Percentiles rank a stretch among this genome's conserved stretches.
phyloP scores from a whole-genome alignment of 2,113 vertebrate species.

The Arenaria interpres region DNA sequence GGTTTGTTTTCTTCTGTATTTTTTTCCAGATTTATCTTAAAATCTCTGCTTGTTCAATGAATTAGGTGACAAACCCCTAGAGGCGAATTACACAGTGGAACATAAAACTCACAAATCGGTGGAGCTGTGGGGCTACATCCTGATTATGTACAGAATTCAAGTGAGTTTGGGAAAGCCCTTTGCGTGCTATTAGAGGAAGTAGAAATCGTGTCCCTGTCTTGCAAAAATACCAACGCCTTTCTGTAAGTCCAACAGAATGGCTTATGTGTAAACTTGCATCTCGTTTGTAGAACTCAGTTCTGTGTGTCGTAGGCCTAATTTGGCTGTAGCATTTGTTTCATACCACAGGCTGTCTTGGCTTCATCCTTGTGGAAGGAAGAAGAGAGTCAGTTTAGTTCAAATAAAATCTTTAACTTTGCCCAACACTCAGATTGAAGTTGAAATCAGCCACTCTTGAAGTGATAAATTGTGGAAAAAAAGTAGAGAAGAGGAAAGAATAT shows the following conservation, averaged over 20 bases:
- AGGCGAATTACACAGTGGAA: slow-evolving; percentile 55
- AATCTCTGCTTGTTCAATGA: slow-evolving; percentile 44
- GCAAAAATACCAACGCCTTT: not conserved
- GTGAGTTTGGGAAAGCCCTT: not conserved
- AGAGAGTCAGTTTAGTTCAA: not conserved
- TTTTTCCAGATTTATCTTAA: slow-evolving; percentile 31
- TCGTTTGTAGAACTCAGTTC: not conserved
- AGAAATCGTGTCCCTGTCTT: not conserved
- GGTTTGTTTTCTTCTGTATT: slow-evolving; percentile 8
- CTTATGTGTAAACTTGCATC: not conserved
- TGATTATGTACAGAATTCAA: slow-evolving; percentile 27
- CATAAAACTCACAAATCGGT: slow-evolving; percentile 44
- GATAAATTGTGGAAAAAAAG: not conserved
- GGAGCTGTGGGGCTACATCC: slow-evolving; percentile 22
- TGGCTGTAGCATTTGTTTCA: not conserved
- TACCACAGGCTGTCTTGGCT: not conserved
- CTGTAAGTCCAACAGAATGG: not conserved
- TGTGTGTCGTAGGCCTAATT: not conserved
- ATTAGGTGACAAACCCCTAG: slow-evolving; percentile 61
- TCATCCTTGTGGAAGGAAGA: not conserved
- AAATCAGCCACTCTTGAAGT: not conserved
- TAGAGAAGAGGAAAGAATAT: not conserved
- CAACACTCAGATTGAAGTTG: not conserved
- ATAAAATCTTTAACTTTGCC: not conserved
- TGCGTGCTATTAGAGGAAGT: not conserved